A percentile compares a stretch with the other conserved stretches of the same genome.
These are phyloP conservation scores for Musca vetustissima DNA, from an alignment of 1,140 invertebrate genomes.

Conservation along the genomic window DNA sequence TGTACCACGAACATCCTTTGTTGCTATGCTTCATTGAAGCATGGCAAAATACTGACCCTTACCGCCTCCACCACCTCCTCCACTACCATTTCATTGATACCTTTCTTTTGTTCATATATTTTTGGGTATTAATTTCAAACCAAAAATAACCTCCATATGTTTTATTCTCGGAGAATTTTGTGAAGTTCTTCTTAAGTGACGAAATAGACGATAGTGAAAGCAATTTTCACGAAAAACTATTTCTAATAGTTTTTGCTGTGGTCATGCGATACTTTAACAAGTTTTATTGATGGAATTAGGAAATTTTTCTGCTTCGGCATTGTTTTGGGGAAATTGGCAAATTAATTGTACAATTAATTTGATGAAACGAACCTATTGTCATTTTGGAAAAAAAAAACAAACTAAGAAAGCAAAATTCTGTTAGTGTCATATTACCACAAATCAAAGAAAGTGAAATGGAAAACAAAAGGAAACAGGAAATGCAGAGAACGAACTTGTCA, in stretches of 20 bases:
- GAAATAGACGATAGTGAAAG: too few species aligned
- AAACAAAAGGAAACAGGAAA: neutral
- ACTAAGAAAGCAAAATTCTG: too few species aligned
- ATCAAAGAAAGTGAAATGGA: constrained; percentile 1
- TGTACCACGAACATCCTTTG: too few species aligned
- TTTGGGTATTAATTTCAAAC: neutral
- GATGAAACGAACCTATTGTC: neutral
- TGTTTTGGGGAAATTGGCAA: constrained; percentile 8
- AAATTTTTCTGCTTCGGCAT: neutral
- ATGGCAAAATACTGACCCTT: neutral
- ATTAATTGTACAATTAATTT: constrained; percentile 14
- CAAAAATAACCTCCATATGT: neutral
- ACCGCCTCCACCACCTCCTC: too few species aligned
- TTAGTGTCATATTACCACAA: too few species aligned
- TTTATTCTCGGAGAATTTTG: neutral
- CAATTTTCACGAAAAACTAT: too few species aligned
- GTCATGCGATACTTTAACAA: constrained; percentile 16
- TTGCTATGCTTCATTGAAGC: too few species aligned
- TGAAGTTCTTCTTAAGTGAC: too few species aligned
- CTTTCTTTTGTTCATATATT: neutral
- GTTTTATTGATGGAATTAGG: neutral
- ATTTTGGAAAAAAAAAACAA: neutral
- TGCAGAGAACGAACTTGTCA: neutral
- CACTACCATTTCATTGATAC: too few species aligned
- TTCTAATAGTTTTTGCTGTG: neutral